phyloP scores from a whole-genome alignment of 2,888 invertebrate species.

The Ophion slaviceki region DNA sequence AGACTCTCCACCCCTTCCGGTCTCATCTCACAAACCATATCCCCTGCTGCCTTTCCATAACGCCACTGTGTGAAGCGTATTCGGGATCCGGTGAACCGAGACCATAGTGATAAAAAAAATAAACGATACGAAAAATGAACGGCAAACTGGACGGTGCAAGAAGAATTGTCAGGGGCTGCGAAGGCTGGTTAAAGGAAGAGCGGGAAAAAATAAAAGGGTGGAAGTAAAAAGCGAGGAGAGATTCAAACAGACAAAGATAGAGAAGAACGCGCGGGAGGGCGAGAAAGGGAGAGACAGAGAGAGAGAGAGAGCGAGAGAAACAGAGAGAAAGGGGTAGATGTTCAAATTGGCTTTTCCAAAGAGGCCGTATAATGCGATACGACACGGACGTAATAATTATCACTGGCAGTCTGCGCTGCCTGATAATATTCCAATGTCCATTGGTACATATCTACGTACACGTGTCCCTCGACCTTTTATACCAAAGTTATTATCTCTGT shows the following conservation, averaged over 20 bases:
- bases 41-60: constrained; percentile 30
- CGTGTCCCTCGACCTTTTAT: constrained; percentile 39
- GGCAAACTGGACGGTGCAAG: constrained; percentile 18
- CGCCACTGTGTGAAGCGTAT: constrained; percentile 29
- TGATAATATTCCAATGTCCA: constrained; percentile 50
- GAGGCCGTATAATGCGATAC: constrained; percentile 76
- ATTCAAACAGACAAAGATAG: constrained; percentile 34
- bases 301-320: constrained; percentile 25
- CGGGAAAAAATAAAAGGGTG: constrained; percentile 48
- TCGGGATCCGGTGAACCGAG: constrained; percentile 22
- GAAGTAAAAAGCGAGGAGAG: constrained; percentile 36
- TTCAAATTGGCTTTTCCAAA: constrained; percentile 75
- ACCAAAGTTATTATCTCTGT: constrained; percentile 35
- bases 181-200: constrained; percentile 51
- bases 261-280: constrained; percentile 25
- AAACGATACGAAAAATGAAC: constrained; percentile 21
- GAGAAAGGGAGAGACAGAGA: constrained; percentile 8
- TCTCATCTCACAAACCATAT: constrained; percentile 32
- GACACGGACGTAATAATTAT: constrained; percentile 80
- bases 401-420: constrained; percentile 66
- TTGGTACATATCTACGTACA: constrained; percentile 6
- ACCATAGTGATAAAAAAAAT: constrained; percentile 12
- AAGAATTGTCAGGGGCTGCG: constrained; percentile 38
- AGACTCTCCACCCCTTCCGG: constrained; percentile 66
- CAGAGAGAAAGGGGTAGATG: constrained; percentile 28